Conservation (phyloP, 1,140 invertebrate species). For the Hydropsyche tenuis region DNA sequence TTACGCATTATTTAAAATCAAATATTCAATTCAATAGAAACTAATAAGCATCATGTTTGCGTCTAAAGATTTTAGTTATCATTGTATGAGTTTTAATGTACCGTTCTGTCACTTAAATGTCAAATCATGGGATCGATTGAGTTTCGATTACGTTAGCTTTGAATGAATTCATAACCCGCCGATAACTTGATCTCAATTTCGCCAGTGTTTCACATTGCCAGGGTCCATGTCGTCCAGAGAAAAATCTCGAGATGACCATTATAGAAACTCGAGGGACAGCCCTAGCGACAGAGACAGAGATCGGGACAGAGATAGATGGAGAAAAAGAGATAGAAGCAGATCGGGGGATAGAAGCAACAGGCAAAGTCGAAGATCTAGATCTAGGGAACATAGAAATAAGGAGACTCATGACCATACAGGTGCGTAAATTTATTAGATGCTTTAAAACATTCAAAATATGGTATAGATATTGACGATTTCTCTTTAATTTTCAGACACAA, state of each 20-base stretch:
- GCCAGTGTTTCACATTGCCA: conserved; percentile 67
- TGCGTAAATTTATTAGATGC: conserved; percentile 3
- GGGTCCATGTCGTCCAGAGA: conserved; percentile 63
- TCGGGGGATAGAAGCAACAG: conserved; percentile 48
- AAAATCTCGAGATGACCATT: conserved; percentile 60
- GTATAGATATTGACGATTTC: neutral
- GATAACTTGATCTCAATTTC: conserved; percentile 66
- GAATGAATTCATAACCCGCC: neutral
- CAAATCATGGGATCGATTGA: neutral
- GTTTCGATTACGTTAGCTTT: neutral
- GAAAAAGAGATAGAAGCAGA: conserved; percentile 54
- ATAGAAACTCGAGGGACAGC: conserved; percentile 59
- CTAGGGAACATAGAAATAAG: conserved; percentile 39
- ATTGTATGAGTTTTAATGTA: neutral
- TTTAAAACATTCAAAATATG: conserved; percentile 9
- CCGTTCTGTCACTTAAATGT: neutral
- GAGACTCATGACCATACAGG: conserved; percentile 32
- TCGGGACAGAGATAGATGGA: conserved; percentile 51
- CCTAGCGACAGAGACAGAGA: conserved; percentile 58
- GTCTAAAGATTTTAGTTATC: too few relatives aligned
- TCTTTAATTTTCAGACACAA: conserved; percentile 46
- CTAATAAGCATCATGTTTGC: too few relatives aligned
- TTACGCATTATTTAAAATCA: too few relatives aligned
- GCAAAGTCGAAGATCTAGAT: conserved; percentile 45
- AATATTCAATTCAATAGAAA: too few relatives aligned